These are phyloP conservation scores for Strigamia crassipes DNA, from an alignment of 2,888 invertebrate genomes.

Conservation along the genomic window DNA sequence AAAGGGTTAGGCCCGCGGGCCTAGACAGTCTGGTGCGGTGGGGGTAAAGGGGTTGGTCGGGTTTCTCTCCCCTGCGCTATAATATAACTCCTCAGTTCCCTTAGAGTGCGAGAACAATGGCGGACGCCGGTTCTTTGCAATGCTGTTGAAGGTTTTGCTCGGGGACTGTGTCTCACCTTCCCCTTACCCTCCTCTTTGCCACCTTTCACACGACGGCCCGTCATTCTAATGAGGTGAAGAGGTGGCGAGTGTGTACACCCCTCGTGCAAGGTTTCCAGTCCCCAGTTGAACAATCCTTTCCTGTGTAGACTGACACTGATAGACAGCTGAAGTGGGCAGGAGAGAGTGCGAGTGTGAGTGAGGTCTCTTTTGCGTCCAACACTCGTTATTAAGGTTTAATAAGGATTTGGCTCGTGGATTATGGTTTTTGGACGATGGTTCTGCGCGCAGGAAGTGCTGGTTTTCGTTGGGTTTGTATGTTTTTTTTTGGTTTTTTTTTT, in stretches of 20 bases:
- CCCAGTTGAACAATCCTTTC: slow-evolving; percentile 33
- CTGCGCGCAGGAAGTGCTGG: too few relatives aligned
- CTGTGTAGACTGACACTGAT: slow-evolving; percentile 30
- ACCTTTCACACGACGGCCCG: slow-evolving; percentile 28
- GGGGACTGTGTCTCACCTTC: slow-evolving; percentile 34
- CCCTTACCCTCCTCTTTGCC: slow-evolving; percentile 20
- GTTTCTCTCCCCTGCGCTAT: slow-evolving; percentile 25
- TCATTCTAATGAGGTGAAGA: slow-evolving; percentile 37
- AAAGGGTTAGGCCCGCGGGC: slow-evolving; percentile 37
- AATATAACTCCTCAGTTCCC: slow-evolving; percentile 28
- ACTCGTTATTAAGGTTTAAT: not conserved
- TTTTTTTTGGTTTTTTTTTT: too few relatives aligned
- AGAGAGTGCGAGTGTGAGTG: not conserved
- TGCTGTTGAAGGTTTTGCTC: slow-evolving; percentile 23
- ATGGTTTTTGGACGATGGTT: not conserved
- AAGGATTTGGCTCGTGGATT: not conserved
- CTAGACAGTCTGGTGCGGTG: slow-evolving; percentile 19
- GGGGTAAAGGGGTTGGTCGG: slow-evolving; percentile 37
- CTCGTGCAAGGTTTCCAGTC: not conserved
- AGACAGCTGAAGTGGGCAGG: slow-evolving; percentile 32
- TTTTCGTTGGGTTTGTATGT: too few relatives aligned
- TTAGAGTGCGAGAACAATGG: slow-evolving; percentile 1
- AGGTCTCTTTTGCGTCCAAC: not conserved
- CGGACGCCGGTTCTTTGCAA: slow-evolving; percentile 20
- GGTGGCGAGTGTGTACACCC: slow-evolving; percentile 32